phyloP scores from a whole-genome alignment of 1,140 invertebrate genomes.

The Drosophila willistoni region DNA sequence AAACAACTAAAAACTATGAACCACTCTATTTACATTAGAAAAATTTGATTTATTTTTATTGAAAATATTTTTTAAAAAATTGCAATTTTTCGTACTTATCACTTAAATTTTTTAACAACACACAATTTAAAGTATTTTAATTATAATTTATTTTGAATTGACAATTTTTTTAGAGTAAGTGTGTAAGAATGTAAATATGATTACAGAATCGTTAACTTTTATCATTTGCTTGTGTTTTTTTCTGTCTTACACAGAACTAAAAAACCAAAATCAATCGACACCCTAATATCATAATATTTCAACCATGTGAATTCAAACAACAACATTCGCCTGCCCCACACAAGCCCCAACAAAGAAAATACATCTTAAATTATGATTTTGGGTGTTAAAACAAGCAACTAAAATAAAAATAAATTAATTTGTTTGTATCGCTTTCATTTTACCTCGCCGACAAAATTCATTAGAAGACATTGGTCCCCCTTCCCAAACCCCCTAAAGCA shows the following conservation, averaged over 20 bases:
- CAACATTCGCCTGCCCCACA: neutral
- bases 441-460: constrained; percentile 38
- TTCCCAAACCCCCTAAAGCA: neutral
- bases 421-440: constrained; percentile 26
- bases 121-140: too few relatives aligned
- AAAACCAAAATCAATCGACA: constrained; percentile 10
- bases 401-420: constrained; percentile 53
- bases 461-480: constrained; percentile 20
- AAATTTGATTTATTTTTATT: too few relatives aligned
- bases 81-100: too few relatives aligned
- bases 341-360: neutral
- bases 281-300: constrained; percentile 3
- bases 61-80: too few relatives aligned
- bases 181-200: too few relatives aligned
- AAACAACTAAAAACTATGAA: too few relatives aligned
- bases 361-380: neutral
- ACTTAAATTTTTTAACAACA: too few relatives aligned
- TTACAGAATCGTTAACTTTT: too few relatives aligned
- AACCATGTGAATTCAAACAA: neutral
- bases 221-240: too few relatives aligned
- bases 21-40: too few relatives aligned
- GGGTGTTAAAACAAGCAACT: constrained; percentile 41
- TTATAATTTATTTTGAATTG: too few relatives aligned
- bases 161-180: too few relatives aligned
- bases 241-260: neutral